These are phyloP conservation scores for Lissocephala sabroskyi DNA, from an alignment of 2,888 invertebrate species.

Conservation along the genomic window DNA sequence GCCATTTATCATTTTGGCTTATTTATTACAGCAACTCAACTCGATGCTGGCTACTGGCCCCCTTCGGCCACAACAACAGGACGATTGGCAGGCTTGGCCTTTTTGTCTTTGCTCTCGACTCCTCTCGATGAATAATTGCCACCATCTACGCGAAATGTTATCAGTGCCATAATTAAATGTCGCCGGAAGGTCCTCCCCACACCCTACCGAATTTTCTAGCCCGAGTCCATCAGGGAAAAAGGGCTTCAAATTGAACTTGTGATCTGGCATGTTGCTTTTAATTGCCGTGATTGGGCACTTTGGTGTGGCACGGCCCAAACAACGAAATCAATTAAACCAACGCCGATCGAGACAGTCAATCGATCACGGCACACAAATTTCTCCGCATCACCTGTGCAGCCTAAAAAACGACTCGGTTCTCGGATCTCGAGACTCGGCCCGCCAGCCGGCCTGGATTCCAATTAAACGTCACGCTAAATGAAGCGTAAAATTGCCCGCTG, in stretches of 20 bases:
- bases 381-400: no score
- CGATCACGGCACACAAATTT: slow-evolving; percentile 33
- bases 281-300: slow-evolving; percentile 45
- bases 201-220: neutral
- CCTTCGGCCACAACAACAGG: no score
- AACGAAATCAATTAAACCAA: slow-evolving; percentile 55
- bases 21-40: slow-evolving; percentile 68
- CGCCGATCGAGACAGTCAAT: slow-evolving; percentile 31
- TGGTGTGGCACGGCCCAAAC: slow-evolving; percentile 42
- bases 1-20: slow-evolving; percentile 69
- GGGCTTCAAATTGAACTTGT: slow-evolving; percentile 13
- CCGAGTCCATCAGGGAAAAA: neutral
- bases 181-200: slow-evolving; percentile 63
- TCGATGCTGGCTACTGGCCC: no score
- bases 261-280: slow-evolving; percentile 41
- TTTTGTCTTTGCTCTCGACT: slow-evolving; percentile 1
- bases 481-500: slow-evolving; percentile 65
- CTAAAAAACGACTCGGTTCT: no score
- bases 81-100: no score
- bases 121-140: slow-evolving; percentile 69
- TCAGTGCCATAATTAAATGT: slow-evolving; percentile 72
- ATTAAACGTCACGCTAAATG: slow-evolving; percentile 66
- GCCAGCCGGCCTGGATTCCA: slow-evolving; percentile 57
- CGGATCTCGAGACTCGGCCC: no score
- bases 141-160: slow-evolving; percentile 71